phyloP scores from a whole-genome alignment of 2,113 vertebrate species.

The Rana temporaria region DNA sequence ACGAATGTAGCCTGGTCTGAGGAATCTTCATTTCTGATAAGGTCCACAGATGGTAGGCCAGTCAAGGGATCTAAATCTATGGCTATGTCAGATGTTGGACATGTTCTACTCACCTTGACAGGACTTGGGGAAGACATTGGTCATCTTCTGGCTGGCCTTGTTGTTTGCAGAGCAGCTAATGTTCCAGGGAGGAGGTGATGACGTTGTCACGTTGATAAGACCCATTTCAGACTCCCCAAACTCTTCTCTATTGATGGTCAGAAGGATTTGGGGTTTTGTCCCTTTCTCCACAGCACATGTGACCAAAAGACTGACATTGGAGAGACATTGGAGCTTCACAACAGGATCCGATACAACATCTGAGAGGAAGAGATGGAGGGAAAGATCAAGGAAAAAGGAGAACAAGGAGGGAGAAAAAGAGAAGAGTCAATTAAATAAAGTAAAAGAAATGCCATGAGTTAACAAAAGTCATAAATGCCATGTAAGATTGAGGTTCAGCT shows the following conservation, averaged over 20 bases:
- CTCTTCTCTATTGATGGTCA: not conserved
- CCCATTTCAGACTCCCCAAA: not conserved
- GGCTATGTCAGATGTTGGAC: no score
- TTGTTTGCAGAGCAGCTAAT: slow-evolving; percentile 3
- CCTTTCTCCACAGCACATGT: not conserved
- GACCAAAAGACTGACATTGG: not conserved
- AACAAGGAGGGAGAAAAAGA: no score
- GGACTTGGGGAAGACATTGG: not conserved
- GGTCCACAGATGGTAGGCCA: no score
- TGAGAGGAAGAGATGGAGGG: not conserved
- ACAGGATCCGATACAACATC: not conserved
- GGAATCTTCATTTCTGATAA: no score
- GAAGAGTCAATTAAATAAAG: no score
- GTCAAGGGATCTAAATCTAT: no score
- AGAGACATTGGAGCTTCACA: not conserved
- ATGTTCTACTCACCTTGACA: not conserved
- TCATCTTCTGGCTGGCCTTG: not conserved
- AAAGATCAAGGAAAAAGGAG: no score
- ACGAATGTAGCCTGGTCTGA: no score
- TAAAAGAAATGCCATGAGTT: no score
- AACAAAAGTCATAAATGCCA: no score
- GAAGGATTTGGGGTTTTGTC: not conserved
- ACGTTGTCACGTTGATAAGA: not conserved
- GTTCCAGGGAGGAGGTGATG: not conserved
- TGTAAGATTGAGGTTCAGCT: no score